Evolutionary conservation across 2,797 vertebrate genomes (phyloP), one percentile per base, ranked within the genome.

Genomic region (Chelon auratus): DNA sequence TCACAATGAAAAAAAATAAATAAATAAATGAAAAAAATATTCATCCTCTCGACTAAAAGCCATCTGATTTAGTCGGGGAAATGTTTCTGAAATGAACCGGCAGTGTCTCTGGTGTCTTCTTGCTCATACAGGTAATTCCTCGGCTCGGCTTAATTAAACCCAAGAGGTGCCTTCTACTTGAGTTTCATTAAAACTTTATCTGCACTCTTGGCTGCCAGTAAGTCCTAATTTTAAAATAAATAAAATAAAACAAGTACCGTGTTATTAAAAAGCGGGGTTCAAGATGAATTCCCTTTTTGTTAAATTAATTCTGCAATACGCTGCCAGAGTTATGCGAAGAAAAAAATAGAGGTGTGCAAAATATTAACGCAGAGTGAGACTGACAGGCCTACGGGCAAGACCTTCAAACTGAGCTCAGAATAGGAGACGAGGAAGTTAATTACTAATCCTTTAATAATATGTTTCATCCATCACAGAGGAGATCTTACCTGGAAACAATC

Each of bases 211-310:
- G 24, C 55, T 52, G 39, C 24, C 53, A 56, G 54, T 36, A 45
- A 43, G 50, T 33, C 40, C 14, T 2, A 12, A 54, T 33, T 26
- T 12, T 26, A 26, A 26, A 56, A 62, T 52, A 65, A 70, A 14
- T 26, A 12, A 6, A 33, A 7, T 53, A 62, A 59, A 65, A 72
- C 12, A 66, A 18, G 45, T 48, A 10, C n/a, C n/a, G 45, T 10
- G 45, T n/a, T 48, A 10, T 48, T 48, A 64, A 65, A 40, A 52
- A 63, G 39, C 42, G 2, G 12, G 39, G 24, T 62, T 67, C 52
- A 77, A 79, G 60, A 74, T 33, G 33, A 72, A 73, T 52, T 63
- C 11, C 0, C 20, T 72, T 81, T 81, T 84, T 70, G 78, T 80
- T 72, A 72, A 77, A 59, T 17, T 36, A 68, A 56, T 54, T 47